Percentiles rank a stretch among this genome's conserved stretches.
Conservation (phyloP, 2,797 vertebrate genomes). For the Poeciliopsis paucimaculata region DNA sequence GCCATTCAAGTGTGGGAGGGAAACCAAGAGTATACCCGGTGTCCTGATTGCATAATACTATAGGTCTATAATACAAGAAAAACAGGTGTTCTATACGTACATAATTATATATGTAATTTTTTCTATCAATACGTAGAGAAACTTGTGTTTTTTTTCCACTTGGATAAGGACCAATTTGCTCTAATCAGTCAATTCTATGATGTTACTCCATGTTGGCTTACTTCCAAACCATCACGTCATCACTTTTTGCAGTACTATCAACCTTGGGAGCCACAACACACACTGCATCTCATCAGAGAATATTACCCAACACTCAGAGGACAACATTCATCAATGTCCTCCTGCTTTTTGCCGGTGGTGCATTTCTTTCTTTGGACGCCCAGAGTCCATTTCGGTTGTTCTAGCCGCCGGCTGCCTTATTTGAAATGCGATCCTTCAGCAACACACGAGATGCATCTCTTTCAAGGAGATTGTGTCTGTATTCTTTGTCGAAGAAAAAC, state of each 20-base stretch:
- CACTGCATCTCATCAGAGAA: conserved; percentile 72
- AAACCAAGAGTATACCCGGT: not conserved
- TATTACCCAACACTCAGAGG: conserved; percentile 77
- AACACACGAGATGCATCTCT: conserved; percentile 36
- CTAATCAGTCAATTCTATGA: conserved; percentile 27
- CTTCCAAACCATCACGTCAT: conserved; percentile 56
- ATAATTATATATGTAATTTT: too few relatives aligned
- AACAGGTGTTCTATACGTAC: not conserved
- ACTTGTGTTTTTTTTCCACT: not conserved
- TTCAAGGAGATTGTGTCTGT: conserved; percentile 60
- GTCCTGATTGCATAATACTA: not conserved
- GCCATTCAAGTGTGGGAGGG: not conserved
- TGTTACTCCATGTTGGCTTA: conserved; percentile 39
- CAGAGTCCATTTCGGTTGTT: conserved; percentile 66
- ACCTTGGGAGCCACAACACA: conserved; percentile 73
- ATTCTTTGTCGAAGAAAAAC: conserved; percentile 54
- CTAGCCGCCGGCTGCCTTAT: conserved; percentile 43
- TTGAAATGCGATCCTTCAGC: conserved; percentile 54
- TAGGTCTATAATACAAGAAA: not conserved
- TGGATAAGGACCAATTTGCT: not conserved
- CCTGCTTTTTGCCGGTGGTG: conserved; percentile 70
- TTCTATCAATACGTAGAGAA: not conserved
- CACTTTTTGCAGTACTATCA: conserved; percentile 63
- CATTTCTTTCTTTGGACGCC: conserved; percentile 66
- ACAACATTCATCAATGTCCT: conserved; percentile 82